phyloP scores from a whole-genome alignment of 2,888 invertebrate species.

The Orthonychiurus folsomi region DNA sequence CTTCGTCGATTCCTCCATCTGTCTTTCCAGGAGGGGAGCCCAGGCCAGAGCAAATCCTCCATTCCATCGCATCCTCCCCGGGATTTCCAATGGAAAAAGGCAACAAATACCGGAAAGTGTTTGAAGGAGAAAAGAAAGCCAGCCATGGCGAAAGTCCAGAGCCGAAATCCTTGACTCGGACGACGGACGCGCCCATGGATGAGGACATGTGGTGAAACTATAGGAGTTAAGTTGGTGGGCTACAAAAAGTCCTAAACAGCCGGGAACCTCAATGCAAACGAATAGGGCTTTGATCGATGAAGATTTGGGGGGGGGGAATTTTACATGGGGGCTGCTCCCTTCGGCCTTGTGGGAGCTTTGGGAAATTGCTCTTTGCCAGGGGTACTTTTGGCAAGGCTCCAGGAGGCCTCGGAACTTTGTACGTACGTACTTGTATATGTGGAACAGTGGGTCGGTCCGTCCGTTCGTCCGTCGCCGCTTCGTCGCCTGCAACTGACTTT shows the following conservation, averaged over 20 bases:
- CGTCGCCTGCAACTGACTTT: background rate
- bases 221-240: background rate
- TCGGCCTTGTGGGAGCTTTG: background rate
- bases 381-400: constrained; percentile 1
- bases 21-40: background rate
- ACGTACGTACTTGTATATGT: too few relatives aligned
- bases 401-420: background rate
- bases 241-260: background rate
- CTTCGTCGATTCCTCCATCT: too few relatives aligned
- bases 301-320: constrained; percentile 1
- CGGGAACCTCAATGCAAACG: background rate
- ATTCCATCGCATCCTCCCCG: background rate
- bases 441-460: background rate
- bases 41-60: too few relatives aligned
- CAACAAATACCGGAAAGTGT: too few relatives aligned
- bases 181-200: background rate
- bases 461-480: too few relatives aligned
- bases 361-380: background rate
- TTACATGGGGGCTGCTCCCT: background rate
- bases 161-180: background rate
- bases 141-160: too few relatives aligned
- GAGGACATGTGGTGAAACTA: background rate
- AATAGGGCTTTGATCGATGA: background rate
- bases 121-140: background rate
- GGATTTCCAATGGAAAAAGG: too few relatives aligned